Conservation (phyloP, 2,797 vertebrate genomes). For the Oophaga sylvatica region DNA sequence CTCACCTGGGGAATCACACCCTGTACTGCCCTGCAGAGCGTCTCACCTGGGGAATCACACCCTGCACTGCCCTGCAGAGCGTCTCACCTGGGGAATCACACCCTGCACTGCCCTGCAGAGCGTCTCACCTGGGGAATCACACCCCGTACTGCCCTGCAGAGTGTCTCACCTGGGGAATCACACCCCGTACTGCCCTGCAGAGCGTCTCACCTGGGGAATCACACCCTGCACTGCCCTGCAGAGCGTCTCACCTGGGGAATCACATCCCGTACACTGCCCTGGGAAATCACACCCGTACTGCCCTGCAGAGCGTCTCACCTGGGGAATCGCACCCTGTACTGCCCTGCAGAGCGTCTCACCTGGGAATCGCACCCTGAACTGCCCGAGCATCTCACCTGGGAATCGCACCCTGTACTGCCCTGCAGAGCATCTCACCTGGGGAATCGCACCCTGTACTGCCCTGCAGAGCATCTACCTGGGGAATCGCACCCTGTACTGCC, state of each 20-base stretch:
- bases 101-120: neutral
- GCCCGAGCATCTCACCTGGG: neutral
- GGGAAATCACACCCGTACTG: too few relatives aligned
- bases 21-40: too few relatives aligned
- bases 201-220: neutral
- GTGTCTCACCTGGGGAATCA: too few relatives aligned
- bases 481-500: too few relatives aligned
- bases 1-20: too few relatives aligned
- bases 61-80: neutral
- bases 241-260: too few relatives aligned
- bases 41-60: neutral
- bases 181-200: neutral
- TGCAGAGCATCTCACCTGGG: slow-evolving; percentile 18
- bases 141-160: neutral
- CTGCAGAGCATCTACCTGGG: neutral
- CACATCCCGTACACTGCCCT: too few relatives aligned
- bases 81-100: too few relatives aligned
- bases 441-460: neutral
- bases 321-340: neutral
- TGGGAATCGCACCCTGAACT: neutral
- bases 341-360: neutral
- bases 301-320: too few relatives aligned
- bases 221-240: too few relatives aligned
- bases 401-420: neutral
- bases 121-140: neutral